phyloP scores from a whole-genome alignment of 1,140 invertebrate genomes.

The Aphelenchoides besseyi region DNA sequence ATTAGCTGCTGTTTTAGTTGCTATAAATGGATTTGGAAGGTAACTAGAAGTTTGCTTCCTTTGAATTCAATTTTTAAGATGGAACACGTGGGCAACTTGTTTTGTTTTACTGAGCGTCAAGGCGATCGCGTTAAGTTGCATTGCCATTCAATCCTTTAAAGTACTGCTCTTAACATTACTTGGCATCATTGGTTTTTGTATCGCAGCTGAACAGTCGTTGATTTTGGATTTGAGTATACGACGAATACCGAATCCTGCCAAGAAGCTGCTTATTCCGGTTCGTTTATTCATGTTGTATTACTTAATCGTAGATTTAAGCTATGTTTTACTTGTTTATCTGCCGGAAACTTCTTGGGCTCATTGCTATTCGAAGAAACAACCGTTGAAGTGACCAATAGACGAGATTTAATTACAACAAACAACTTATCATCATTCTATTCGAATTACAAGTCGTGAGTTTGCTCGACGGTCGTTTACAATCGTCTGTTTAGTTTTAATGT shows the following conservation, averaged over 20 bases:
- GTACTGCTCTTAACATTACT: neutral
- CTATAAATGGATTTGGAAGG: neutral
- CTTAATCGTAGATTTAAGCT: neutral
- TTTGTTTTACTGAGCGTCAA: conserved; percentile 1
- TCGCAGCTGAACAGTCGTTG: neutral
- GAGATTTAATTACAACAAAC: neutral
- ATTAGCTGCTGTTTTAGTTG: neutral
- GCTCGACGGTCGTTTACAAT: neutral
- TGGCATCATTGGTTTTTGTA: neutral
- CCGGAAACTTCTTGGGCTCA: neutral
- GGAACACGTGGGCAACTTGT: neutral
- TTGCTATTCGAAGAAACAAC: neutral
- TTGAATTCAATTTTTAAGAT: conserved; percentile 9
- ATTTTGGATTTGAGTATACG: conserved; percentile 4
- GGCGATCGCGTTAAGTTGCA: neutral
- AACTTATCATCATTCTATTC: neutral
- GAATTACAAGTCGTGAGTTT: conserved; percentile 8
- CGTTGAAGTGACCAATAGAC: neutral
- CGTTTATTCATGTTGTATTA: neutral
- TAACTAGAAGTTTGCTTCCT: neutral
- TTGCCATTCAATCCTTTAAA: neutral
- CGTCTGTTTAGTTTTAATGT: neutral
- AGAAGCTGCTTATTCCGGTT: conserved; percentile 1
- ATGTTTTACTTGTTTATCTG: neutral
- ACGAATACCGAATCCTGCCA: conserved; percentile 9